Evolutionary conservation across 2,113 vertebrate genomes (phyloP), one percentile per base, ranked within the genome.

Genomic region (Corvus cornix): DNA sequence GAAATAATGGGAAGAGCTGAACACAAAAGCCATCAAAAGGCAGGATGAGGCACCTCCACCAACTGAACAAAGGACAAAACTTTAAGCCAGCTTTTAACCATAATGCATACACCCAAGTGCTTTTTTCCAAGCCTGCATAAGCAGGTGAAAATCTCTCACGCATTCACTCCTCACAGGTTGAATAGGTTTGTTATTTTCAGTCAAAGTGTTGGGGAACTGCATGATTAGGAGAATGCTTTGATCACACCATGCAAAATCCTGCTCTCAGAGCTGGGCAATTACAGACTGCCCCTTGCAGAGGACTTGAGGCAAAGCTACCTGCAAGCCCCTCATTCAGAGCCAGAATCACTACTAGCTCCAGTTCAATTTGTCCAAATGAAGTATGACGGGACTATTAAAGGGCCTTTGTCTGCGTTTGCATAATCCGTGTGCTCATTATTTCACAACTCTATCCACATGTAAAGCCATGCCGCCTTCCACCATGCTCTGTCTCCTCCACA

Each of bases 131-230:
- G 77, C 60, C 52, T 83, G 35, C 66, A 77, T 83, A 83, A 96
- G 87, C 95, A 96, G 96, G 96, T 96, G 96, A 95, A 94, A 94
- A 94, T 93, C 92, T 90, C 83, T 95, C 90, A 89, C 2, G 15
- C 7, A 70, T 92, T 94, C 83, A 86, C 72, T 87, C 60, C 83
- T 90, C 69, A 41, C 73, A 72, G 84, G 80, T 89, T 95, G 90
- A 96, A 90, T 82, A 88, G 77, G 69, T 89, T 94, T 88, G 73
- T 92, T 96, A 84, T 96, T 94, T 93, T 87, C 80, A 84, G 73
- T 72, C 66, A 27, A 75, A 95, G 66, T 75, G 31, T 7, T 64
- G 37, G 58, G 68, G 69, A 96, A 79, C 7, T 8, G 73, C 68
- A 31, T 89, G 73, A 93, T 95, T 90, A 92, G 76, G 35, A 89